Base-by-base conservation (phyloP, 92 coral and sea anemone species). In the Montipora capitata region DNA sequence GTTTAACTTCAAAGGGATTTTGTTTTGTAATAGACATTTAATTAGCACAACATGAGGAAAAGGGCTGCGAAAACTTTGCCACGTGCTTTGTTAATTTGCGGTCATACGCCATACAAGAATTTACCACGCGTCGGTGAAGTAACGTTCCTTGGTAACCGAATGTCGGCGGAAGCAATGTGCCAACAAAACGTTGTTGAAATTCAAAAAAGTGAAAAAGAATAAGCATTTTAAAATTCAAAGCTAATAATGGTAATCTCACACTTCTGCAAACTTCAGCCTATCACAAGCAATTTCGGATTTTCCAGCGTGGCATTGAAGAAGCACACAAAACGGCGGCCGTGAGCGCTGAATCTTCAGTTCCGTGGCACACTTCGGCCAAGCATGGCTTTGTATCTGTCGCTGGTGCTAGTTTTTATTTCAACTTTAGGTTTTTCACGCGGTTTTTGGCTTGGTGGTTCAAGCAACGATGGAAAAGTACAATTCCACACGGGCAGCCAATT, bases 241-340 rank as follows among this genome's bases (percentile, higher is more conserved):
- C 75, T 72, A 71, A 71, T 69, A 56, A 18, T 57, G 18, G 87
- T 71, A 82, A 82, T 84, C 76, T 85, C 76, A 88, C 96, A 93
- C 91, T 93, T 93, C 86, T 17, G 72, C 81, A 67, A 64, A 56
- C 63, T 49, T 62, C 49, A 85, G 85, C 96, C 93, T 84, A 89
- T 89, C 77, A 48, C 77, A 45, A 18, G 1, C 86, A 49, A 51
- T 74, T 20, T 38, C 14, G 57, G 10, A 57, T 35, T 68, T 18
- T 91, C 87, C 85, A 84, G 93, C 96, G 96, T 93, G 96, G 96
- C 96, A 93, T 35, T 15, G 27, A 71, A 79, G 84, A 45, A 84
- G 43, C 56, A 13, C 64, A 52, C 35, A 44, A 81, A 40, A 18
- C 62, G 3, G 10, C 45, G 10, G 39, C 76, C 51, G 79, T 45